These are phyloP conservation scores for Chiroxiphia lanceolata DNA, from an alignment of 2,797 vertebrate genomes.

Conservation along the genomic window DNA sequence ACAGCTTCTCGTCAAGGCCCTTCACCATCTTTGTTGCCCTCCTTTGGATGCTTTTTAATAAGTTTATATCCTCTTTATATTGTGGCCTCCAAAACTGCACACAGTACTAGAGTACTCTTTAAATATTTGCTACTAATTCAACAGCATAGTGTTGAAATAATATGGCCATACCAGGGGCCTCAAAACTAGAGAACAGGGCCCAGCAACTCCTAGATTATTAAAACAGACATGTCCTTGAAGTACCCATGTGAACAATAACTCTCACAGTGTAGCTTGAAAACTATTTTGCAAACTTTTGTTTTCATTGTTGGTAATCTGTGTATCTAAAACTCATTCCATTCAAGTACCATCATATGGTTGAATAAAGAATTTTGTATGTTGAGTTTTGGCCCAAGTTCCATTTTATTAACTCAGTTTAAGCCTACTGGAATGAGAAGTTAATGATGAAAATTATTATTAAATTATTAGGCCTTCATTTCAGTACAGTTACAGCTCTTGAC, in stretches of 20 bases:
- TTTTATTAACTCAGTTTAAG: conserved; percentile 9
- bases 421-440: background rate
- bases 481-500: background rate
- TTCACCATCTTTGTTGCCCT: background rate
- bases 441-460: background rate
- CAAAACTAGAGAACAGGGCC: background rate
- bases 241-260: background rate
- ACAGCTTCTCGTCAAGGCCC: background rate
- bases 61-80: background rate
- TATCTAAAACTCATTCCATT: background rate
- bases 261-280: background rate
- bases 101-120: background rate
- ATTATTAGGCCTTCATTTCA: conserved; percentile 16
- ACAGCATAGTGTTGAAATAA: background rate
- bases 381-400: background rate
- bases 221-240: background rate
- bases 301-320: background rate
- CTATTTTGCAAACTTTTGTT: background rate
- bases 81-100: background rate
- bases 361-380: background rate
- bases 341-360: background rate
- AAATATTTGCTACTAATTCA: background rate
- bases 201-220: background rate
- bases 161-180: background rate
- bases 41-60: background rate